These are phyloP conservation scores for Hylyphantes graminicola DNA, from an alignment of 1,140 invertebrate genomes.

Conservation along the genomic window DNA sequence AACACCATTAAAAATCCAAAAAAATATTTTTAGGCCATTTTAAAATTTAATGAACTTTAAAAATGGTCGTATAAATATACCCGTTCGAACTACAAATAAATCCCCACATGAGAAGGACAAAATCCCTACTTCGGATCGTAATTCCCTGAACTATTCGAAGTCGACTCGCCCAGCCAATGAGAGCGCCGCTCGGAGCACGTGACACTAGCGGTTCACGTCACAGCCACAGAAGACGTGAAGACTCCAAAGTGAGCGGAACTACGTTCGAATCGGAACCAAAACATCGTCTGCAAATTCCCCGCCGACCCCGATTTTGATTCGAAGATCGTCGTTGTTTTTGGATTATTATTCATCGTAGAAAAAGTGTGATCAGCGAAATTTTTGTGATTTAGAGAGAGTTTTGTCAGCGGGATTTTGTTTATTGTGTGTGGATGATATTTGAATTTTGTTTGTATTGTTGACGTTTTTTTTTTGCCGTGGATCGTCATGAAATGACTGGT, in stretches of 20 bases:
- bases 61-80: too few species aligned
- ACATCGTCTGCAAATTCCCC: not conserved
- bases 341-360: not conserved
- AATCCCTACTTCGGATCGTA: not conserved
- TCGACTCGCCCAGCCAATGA: constrained; percentile 42
- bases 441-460: not conserved
- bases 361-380: not conserved
- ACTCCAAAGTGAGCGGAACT: not conserved
- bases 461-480: not conserved
- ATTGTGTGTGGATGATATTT: constrained; percentile 33
- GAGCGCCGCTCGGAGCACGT: constrained; percentile 40
- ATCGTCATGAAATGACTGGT: constrained; percentile 39
- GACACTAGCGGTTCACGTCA: constrained; percentile 41
- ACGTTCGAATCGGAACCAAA: not conserved
- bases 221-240: constrained; percentile 48
- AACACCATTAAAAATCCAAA: too few species aligned
- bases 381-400: too few species aligned
- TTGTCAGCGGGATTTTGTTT: not conserved
- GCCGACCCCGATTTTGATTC: not conserved
- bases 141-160: not conserved
- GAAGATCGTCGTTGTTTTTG: not conserved
- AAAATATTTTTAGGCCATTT: too few species aligned
- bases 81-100: constrained; percentile 31
- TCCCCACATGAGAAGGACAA: too few species aligned
- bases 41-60: too few species aligned